Evolutionary conservation across 1,140 invertebrate species (phyloP).

Genomic region (Drosophila kurseongensis): DNA sequence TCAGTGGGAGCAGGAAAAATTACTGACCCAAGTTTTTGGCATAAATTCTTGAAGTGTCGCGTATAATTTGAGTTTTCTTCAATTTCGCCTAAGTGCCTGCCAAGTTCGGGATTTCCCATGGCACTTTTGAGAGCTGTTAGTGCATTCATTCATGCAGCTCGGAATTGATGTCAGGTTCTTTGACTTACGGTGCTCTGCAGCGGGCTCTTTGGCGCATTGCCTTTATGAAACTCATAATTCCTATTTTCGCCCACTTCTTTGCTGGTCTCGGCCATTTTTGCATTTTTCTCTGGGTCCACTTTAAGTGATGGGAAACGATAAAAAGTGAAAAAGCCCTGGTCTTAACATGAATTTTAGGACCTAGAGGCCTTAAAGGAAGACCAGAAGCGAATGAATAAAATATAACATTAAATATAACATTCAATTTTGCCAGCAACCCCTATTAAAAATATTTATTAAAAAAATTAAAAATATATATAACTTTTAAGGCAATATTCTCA

Average conservation of each 20-base stretch:
- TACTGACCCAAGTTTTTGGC: constrained; percentile 55
- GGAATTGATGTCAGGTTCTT: constrained; percentile 51
- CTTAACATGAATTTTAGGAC: not conserved
- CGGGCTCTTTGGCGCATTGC: constrained; percentile 62
- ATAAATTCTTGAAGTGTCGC: constrained; percentile 71
- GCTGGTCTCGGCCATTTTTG: constrained; percentile 2
- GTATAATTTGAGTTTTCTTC: constrained; percentile 56
- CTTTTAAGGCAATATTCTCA: no score
- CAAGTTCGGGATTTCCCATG: constrained; percentile 27
- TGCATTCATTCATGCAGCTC: constrained; percentile 57
- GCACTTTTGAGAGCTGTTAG: constrained; percentile 56
- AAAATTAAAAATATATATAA: no score
- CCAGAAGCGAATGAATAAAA: not conserved
- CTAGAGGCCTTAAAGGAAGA: constrained; percentile 2
- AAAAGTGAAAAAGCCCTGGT: constrained; percentile 27
- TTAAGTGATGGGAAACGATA: constrained; percentile 28
- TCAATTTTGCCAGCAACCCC: no score
- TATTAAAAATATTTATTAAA: no score
- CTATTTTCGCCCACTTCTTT: constrained; percentile 30
- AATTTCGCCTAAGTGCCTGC: constrained; percentile 45
- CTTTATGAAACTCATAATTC: constrained; percentile 64
- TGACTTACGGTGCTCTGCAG: constrained; percentile 66
- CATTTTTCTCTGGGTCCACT: constrained; percentile 24
- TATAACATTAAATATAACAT: no score
- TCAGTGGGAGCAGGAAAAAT: constrained; percentile 13